Evolutionary conservation across 2,888 invertebrate genomes (phyloP), one percentile per base, ranked within the genome.

Genomic region (Diaperis boleti): DNA sequence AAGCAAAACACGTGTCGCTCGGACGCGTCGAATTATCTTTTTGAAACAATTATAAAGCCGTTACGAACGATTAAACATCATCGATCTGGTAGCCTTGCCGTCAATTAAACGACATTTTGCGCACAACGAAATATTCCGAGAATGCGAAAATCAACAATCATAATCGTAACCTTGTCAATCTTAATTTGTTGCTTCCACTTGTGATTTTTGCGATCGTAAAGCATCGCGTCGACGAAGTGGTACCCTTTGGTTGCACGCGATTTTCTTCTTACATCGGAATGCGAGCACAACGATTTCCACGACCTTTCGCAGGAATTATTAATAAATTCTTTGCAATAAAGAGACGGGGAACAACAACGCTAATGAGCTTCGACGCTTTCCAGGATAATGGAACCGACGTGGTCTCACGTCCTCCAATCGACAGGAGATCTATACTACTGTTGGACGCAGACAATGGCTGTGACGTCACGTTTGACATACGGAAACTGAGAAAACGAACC

Each of bases 11-110:
- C 49, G 35, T 33, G 49, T 49, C 49, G 31, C 35, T 7, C 17
- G 47, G 15, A 31, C 31, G 47, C 47, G 29, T 50, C 35, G 17
- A 35, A 50, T 50, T 26, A 45, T 45, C 45, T 45, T 18, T n/a
- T 50, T 50, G 49, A 18, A 15, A 50, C 49, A 50, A 50, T 50
- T 50, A 22, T 50, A 35, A 50, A 50, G 35, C 49, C 49, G 49
- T 50, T 50, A 50, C 33, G 17, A 50, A 11, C 49, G 49, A 50
- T 50, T 50, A 50, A 50, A 50, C 35, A 50, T 35, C 35, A 35
- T 35, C 45, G 45, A 29, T 29, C 14, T 14, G 13, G 33, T 29
- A 35, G 49, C 49, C 49, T 50, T 50, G 49, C 35, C 35, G 14
- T 15, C 49, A 50, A 50, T 50, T 50, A 31, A n/a, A 31, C 13